These are phyloP conservation scores for Vultur gryphus DNA, from an alignment of 2,797 vertebrate species.

Conservation along the genomic window DNA sequence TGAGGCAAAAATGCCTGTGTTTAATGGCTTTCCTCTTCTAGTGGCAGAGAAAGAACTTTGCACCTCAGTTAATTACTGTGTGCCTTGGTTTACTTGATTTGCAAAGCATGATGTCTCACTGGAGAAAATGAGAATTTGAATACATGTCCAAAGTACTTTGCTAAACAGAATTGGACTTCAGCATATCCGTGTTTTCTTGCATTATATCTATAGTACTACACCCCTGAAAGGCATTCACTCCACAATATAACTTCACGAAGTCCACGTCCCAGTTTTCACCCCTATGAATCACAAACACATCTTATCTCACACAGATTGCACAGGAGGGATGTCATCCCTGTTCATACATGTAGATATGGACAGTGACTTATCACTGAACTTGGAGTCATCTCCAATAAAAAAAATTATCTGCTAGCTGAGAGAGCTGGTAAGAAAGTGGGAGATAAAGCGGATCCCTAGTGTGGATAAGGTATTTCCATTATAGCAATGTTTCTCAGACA, in stretches of 20 bases:
- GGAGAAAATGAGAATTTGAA: neutral
- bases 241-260: neutral
- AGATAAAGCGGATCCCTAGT: neutral
- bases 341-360: neutral
- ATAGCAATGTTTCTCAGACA: neutral
- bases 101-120: neutral
- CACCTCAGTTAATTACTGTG: neutral
- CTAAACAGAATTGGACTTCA: neutral
- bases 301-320: neutral
- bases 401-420: neutral
- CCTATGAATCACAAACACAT: neutral
- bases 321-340: neutral
- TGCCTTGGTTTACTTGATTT: neutral
- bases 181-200: neutral
- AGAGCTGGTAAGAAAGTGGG: neutral
- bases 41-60: neutral
- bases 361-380: neutral
- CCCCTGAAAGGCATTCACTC: neutral
- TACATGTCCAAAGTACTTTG: neutral
- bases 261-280: accelerated
- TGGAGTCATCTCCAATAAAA: neutral
- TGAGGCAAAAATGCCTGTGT: neutral
- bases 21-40: neutral
- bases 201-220: neutral
- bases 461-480: neutral